A percentile compares a stretch with the other conserved stretches of the same genome.
Conservation (phyloP, 1,140 invertebrate species). For the Tribolium madens region DNA sequence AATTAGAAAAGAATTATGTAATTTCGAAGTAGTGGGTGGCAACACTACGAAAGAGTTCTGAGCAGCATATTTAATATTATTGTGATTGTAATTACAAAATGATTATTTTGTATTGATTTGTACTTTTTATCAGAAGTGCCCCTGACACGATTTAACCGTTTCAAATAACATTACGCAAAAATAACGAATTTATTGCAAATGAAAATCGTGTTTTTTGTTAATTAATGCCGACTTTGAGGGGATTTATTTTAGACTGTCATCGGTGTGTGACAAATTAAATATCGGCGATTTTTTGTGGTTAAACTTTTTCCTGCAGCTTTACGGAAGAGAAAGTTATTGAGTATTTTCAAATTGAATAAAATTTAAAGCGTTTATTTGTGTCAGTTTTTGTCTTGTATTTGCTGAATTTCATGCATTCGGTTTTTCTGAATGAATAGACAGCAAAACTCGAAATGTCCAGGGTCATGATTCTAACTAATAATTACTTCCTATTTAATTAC, state of each 20-base stretch:
- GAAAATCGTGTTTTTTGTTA: constrained; percentile 6
- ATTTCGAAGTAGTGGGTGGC: constrained; percentile 15
- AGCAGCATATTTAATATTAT: constrained; percentile 1
- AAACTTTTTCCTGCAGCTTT: constrained; percentile 20
- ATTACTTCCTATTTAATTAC: constrained; percentile 23
- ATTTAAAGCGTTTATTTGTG: constrained; percentile 19
- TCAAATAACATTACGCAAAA: constrained; percentile 2
- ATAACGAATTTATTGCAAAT: background rate
- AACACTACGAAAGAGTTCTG: constrained; percentile 1
- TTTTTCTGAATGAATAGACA: background rate
- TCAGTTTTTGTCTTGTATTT: constrained; percentile 19
- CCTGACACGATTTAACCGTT: constrained; percentile 20
- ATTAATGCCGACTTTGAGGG: background rate
- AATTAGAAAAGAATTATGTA: constrained; percentile 22
- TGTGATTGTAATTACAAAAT: constrained; percentile 6
- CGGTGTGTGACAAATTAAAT: constrained; percentile 24
- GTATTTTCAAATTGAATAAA: constrained; percentile 34
- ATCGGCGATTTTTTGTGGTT: constrained; percentile 17
- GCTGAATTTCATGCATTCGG: constrained; percentile 31
- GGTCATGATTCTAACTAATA: constrained; percentile 7
- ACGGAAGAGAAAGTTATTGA: constrained; percentile 35
- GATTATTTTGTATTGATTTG: constrained; percentile 1
- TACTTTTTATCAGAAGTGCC: background rate
- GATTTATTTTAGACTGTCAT: background rate
- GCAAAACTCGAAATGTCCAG: background rate